phyloP scores from a whole-genome alignment of 2,113 vertebrate species.

The Rhipidura dahli region DNA sequence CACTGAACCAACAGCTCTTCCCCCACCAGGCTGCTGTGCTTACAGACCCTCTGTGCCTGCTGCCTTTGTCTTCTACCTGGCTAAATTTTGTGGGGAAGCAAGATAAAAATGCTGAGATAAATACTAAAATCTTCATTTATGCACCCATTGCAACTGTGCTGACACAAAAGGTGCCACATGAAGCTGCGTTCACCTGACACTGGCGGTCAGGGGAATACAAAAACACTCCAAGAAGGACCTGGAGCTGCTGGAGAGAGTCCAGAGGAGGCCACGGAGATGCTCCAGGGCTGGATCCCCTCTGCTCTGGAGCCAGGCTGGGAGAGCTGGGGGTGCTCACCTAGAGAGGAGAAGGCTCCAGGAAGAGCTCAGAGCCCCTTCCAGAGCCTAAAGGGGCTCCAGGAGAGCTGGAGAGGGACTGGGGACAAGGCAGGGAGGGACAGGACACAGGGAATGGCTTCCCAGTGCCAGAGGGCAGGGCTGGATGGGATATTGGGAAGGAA shows the following conservation, averaged over 20 bases:
- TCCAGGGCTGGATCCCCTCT: not conserved
- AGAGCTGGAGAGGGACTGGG: not conserved
- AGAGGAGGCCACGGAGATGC: accelerated
- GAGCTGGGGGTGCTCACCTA: not conserved
- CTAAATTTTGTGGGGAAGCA: not conserved
- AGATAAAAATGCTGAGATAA: not conserved
- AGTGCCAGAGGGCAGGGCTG: not conserved
- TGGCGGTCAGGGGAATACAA: not conserved
- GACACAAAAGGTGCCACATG: not conserved
- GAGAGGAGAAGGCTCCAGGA: not conserved
- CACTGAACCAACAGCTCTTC: not conserved
- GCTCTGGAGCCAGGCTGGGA: not conserved
- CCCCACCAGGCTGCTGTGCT: not conserved
- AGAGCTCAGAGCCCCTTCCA: not conserved
- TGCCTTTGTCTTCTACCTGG: not conserved
- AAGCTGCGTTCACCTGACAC: not conserved
- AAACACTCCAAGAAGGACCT: accelerated
- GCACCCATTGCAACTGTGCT: not conserved
- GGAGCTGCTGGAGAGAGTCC: not conserved
- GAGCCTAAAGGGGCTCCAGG: not conserved
- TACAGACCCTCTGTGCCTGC: accelerated
- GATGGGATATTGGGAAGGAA: not conserved
- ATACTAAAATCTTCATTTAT: not conserved
- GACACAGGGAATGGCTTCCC: not conserved
- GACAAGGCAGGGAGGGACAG: not conserved